Evolutionary conservation across 2,888 invertebrate species (phyloP).

Genomic region (Alentia gelatinosa): DNA sequence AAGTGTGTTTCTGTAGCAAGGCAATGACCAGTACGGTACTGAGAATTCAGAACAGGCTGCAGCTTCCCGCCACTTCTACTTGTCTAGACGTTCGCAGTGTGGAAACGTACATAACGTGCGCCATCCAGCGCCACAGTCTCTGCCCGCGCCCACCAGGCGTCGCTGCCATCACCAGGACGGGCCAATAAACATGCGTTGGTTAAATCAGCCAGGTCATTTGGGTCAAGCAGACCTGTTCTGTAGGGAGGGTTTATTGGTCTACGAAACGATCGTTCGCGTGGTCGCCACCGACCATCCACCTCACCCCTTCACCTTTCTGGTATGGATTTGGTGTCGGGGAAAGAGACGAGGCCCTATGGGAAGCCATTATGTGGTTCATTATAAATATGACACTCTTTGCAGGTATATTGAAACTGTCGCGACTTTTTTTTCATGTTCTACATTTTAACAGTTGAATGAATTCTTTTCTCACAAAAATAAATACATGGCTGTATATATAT

Average conservation of each 20-base stretch:
- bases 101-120: no score
- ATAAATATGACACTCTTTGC: not conserved
- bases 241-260: not conserved
- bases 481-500: no score
- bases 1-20: no score
- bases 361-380: not conserved
- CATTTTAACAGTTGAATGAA: no score
- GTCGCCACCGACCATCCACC: not conserved
- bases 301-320: not conserved
- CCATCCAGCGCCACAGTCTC: not conserved
- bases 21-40: no score
- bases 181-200: constrained; percentile 28
- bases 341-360: no score
- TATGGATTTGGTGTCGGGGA: not conserved
- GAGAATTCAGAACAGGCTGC: no score
- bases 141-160: not conserved
- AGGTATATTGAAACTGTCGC: not conserved
- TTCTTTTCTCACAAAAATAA: no score
- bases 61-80: no score
- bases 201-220: not conserved
- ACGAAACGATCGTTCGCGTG: not conserved
- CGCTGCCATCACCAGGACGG: not conserved
- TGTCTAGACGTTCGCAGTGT: no score
- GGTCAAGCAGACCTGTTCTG: constrained; percentile 5
- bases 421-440: no score